Evolutionary conservation across 1,140 invertebrate species (phyloP).

Genomic region (Pseudobourletiella spinata): DNA sequence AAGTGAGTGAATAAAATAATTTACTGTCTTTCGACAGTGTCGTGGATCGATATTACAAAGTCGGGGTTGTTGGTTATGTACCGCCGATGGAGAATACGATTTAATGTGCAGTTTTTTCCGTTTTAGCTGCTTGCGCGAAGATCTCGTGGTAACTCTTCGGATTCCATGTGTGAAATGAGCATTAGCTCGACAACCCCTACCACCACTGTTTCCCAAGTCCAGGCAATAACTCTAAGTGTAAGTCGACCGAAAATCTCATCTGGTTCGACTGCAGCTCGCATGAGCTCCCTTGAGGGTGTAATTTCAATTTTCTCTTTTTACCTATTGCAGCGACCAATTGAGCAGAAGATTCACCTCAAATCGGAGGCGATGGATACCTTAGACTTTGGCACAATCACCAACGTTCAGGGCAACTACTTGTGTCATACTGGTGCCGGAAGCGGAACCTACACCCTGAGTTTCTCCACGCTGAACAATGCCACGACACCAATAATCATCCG

Average conservation of each 20-base stretch:
- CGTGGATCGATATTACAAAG: too few relatives aligned
- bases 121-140: constrained; percentile 19
- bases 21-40: too few relatives aligned
- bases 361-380: constrained; percentile 19
- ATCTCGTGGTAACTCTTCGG: constrained; percentile 26
- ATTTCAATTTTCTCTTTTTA: too few relatives aligned
- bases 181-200: constrained; percentile 1
- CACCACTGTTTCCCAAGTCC: constrained; percentile 18
- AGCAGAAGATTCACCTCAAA: constrained; percentile 31
- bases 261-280: too few relatives aligned
- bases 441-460: constrained; percentile 34
- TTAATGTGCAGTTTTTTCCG: background rate
- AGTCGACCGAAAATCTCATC: background rate
- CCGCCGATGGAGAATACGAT: background rate
- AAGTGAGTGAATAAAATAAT: constrained; percentile 14
- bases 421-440: constrained; percentile 16
- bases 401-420: constrained; percentile 26
- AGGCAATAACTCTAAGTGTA: constrained; percentile 15
- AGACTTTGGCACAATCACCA: constrained; percentile 29
- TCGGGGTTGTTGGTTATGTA: too few relatives aligned
- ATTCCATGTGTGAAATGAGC: constrained; percentile 14
- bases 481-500: constrained; percentile 33
- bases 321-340: constrained; percentile 21
- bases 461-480: constrained; percentile 24
- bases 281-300: too few relatives aligned